Base-by-base conservation (phyloP, 2,797 vertebrate species). In the Cichlasoma orientale region DNA sequence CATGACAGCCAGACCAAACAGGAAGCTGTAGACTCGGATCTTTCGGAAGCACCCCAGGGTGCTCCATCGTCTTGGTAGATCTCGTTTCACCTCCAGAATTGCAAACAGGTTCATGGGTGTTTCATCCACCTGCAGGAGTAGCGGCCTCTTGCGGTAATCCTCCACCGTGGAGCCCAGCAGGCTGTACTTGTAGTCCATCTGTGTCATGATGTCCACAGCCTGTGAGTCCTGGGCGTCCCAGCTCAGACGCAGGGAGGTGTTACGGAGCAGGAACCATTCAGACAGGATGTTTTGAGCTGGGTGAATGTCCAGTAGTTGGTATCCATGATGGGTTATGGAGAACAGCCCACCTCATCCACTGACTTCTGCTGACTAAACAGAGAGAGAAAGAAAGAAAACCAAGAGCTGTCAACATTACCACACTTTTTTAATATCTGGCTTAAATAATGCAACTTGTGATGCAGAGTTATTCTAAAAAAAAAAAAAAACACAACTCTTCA, bases 61-160 rank as follows among this genome's bases (percentile, higher is more conserved):
- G 75, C 90, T 92, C 79, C 86, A 91, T 23, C 89, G 95, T 75
- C 94, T 95, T 0, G 86, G 92, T 53, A 93, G 90, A 47, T 97
- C 96, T 41, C 95, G 95, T 89, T 96, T 96, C 38, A 97, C 96
- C 94, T 97, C 95, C 82, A 97, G 90, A 72, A 97, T 90, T 0
- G 97, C 96, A 3, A 97, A 96, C 88, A 97, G 92, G 94, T 97
- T 96, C 95, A 97, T 94, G 75, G 96, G 97, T 66, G 92, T 93
- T 58, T 90, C 79, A 83, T 97, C 96, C 84, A 94, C 93, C 88
- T 95, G 93, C 33, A 95, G 85, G 9, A 94, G 90, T 66, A 95
- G 38, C 0, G 93, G 93, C 74, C 90, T 91, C 85, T 91, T 93
- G 72, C 87, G 87, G 88, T 93, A 93, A 72, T 95, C 92, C 1